Base-by-base conservation (phyloP, 2,888 invertebrate genomes). In the Caenorhabditis sp. region DNA sequence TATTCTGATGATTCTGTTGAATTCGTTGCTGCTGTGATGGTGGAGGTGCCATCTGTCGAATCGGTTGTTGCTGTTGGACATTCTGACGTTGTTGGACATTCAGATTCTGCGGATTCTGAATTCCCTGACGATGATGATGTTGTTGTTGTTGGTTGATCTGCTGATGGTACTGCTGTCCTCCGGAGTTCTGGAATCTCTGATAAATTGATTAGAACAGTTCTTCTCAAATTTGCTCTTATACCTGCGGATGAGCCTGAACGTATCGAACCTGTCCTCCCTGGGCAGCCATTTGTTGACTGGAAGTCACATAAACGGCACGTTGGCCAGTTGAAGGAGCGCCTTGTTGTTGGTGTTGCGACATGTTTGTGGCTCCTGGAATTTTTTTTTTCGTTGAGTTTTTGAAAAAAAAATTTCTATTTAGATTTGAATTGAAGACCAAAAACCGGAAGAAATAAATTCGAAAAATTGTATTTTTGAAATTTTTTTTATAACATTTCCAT, bases 121-220 rank as follows among this genome's bases (percentile, higher is more conserved):
- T 32, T 9, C 32, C 32, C 9, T 32, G 32, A 32, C 9, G 32
- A 4, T 4, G 32, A 32, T 32, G 32, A 20, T 13, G 53, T 22
- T 71, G 67, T 18, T 26, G 47, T 9, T 22, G 47, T 8, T 61
- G 81, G 28, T 8, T 40, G 13, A 37, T 60, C 6, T 81, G 67
- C 18, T 47, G 47, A 47, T 47, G 47, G 47, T 18, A 47, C 18
- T 44, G 53, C 13, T 11, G 15, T 40, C 40, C 40, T 2, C 11
- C n/a, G 18, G 47, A 18, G 9, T 53, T 40, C 72, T 72, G 72
- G 13, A 72, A 71, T 62, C 37, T 40, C 32, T 55, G 62, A 56
- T 72, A 22, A 40, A 8, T 35, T n/a, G 4, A 11, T 28, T 22
- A n/a, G 40, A 40, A 11, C 6, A 40, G 40, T 40, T 40, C 11